These are phyloP conservation scores for Datnioides undecimradiatus DNA, from an alignment of 2,113 vertebrate genomes.

Conservation along the genomic window DNA sequence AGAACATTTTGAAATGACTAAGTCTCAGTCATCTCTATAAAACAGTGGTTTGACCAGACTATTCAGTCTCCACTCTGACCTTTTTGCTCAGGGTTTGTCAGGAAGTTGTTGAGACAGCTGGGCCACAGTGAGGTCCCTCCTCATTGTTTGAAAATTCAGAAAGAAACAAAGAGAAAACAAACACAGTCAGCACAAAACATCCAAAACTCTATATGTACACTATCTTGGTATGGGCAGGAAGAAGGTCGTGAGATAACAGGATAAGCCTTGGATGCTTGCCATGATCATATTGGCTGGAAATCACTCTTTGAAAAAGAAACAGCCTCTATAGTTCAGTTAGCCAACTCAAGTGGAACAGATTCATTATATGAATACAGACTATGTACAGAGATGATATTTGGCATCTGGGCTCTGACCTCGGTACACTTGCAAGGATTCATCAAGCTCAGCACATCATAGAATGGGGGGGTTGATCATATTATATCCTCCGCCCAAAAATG, in stretches of 20 bases:
- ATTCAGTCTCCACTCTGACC: conserved; percentile 47
- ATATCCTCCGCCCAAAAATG: background rate
- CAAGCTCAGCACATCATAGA: background rate
- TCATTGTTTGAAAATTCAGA: conserved; percentile 74
- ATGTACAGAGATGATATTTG: background rate
- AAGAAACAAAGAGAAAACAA: conserved; percentile 58
- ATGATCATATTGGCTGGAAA: conserved; percentile 51
- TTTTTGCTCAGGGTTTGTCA: conserved; percentile 45
- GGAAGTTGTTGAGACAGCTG: conserved; percentile 76
- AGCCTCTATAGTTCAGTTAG: conserved; percentile 1
- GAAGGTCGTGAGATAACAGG: conserved; percentile 60
- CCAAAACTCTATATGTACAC: conserved; percentile 40
- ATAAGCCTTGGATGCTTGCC: conserved; percentile 55
- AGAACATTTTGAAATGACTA: background rate
- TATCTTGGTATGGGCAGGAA: conserved; percentile 61
- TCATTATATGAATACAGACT: conserved; percentile 16
- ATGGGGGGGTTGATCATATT: background rate
- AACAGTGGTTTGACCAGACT: conserved; percentile 14
- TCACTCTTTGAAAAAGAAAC: conserved; percentile 6
- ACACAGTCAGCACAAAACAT: conserved; percentile 51
- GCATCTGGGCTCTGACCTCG: conserved; percentile 6
- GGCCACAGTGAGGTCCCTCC: conserved; percentile 41
- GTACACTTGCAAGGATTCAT: background rate
- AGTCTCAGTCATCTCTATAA: background rate
- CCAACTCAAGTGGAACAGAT: conserved; percentile 18